Conservation (phyloP, 2,888 invertebrate species). For the Eurytoma adleriae region DNA sequence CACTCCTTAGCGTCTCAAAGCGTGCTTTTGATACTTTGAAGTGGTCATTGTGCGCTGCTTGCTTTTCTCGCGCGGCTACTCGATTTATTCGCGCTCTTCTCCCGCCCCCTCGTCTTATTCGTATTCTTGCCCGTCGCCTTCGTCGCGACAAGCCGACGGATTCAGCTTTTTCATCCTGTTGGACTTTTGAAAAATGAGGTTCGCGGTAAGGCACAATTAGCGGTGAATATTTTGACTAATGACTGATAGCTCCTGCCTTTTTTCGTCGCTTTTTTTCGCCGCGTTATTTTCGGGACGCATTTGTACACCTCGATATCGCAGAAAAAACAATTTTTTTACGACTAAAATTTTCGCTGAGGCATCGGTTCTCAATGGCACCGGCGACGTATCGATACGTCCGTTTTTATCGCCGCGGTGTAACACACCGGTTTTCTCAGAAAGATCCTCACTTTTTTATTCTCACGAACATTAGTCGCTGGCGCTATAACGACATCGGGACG, state of each 20-base stretch:
- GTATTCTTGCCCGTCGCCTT: background rate
- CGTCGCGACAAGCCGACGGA: background rate
- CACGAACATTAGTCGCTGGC: conserved; percentile 36
- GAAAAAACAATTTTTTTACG: background rate
- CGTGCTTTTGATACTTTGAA: conserved; percentile 45
- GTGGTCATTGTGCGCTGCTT: conserved; percentile 38
- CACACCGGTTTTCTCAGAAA: background rate
- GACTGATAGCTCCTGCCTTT: conserved; percentile 6
- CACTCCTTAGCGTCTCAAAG: conserved; percentile 28
- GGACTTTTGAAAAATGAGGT: conserved; percentile 40
- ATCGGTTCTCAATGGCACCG: background rate
- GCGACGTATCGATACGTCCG: conserved; percentile 8
- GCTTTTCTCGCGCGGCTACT: conserved; percentile 6
- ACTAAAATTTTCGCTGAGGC: background rate
- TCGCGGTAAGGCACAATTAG: conserved; percentile 15
- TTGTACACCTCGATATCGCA: background rate
- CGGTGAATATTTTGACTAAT: conserved; percentile 22
- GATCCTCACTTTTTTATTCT: conserved; percentile 19
- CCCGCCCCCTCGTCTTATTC: background rate
- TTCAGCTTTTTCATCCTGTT: conserved; percentile 13
- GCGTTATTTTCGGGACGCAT: background rate
- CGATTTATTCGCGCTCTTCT: conserved; percentile 36
- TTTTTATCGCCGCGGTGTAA: background rate
- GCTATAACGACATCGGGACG: no score
- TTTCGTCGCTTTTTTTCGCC: background rate